Conservation (phyloP, 30 jellyfish, hydroid and myxozoan species). For the Pseudorhiza aurosa region DNA sequence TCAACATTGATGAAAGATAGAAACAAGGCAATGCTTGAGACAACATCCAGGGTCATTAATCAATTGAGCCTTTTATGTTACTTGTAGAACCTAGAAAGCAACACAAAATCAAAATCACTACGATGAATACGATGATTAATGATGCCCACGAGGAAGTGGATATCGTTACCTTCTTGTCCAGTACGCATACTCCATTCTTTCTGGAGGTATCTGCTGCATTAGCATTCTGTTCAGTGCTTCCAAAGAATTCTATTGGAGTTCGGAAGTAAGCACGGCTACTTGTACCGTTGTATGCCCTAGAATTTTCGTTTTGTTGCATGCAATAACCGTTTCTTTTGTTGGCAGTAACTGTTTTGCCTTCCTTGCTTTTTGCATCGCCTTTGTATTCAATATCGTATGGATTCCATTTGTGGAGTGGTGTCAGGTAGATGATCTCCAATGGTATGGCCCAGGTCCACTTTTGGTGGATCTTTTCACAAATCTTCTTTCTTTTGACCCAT, state of each 20-base stretch:
- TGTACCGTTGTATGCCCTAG: constrained; percentile 76
- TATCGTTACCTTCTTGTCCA: constrained; percentile 40
- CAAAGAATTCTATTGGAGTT: constrained; percentile 84
- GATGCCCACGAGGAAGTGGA: too few species aligned
- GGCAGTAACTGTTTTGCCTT: constrained; percentile 49
- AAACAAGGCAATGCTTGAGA: too few species aligned
- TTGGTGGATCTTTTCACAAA: constrained; percentile 66
- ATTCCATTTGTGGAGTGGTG: constrained; percentile 93
- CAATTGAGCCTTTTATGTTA: too few species aligned
- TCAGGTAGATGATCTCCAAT: constrained; percentile 85
- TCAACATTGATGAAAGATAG: too few species aligned
- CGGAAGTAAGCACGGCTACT: constrained; percentile 72
- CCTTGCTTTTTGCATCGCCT: constrained; percentile 59
- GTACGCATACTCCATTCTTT: constrained; percentile 77
- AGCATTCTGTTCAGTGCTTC: constrained; percentile 47
- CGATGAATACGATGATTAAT: too few species aligned
- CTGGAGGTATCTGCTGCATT: constrained; percentile 86
- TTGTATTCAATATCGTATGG: constrained; percentile 79
- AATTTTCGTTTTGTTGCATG: constrained; percentile 21
- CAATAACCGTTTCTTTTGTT: constrained; percentile 74
- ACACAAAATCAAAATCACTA: too few species aligned
- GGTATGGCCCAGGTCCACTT: constrained; percentile 98
- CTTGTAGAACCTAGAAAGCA: too few species aligned
- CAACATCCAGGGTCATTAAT: too few species aligned
- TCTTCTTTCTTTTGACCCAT: constrained; percentile 39